Conservation (phyloP, 2,797 vertebrate species). For the Pangasius mekongensis region DNA sequence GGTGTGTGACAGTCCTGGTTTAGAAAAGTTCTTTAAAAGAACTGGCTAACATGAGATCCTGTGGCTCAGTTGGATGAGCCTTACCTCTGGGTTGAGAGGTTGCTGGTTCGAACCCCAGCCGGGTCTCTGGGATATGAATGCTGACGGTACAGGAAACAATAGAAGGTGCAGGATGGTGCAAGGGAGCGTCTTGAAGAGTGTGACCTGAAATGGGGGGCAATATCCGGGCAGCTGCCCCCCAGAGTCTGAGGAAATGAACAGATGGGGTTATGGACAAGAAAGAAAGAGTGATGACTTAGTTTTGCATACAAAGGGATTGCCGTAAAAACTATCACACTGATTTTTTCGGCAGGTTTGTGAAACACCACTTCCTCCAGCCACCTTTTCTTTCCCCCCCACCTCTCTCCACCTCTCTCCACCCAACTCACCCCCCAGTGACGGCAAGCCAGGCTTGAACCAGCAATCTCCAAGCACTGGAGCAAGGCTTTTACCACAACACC, state of each 20-base stretch:
- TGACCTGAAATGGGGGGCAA: background rate
- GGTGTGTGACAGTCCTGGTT: background rate
- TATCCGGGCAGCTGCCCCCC: background rate
- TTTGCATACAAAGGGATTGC: background rate
- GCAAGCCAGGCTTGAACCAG: background rate
- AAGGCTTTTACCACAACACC: background rate
- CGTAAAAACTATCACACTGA: no score
- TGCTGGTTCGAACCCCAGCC: background rate
- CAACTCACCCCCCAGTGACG: background rate
- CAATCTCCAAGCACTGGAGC: background rate
- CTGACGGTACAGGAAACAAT: background rate
- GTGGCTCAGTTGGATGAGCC: background rate
- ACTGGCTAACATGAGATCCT: background rate
- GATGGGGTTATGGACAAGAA: background rate
- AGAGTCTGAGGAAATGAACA: background rate
- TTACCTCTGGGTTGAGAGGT: background rate
- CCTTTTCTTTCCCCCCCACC: no score
- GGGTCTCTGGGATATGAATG: no score
- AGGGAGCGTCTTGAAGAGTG: background rate
- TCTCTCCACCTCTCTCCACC: background rate
- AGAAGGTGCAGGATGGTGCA: no score
- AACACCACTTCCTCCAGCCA: background rate
- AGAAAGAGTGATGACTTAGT: background rate
- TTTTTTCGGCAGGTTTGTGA: background rate
- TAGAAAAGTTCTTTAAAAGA: background rate